Conservation (phyloP, 2,113 vertebrate genomes). For the Coptodon rendalli region DNA sequence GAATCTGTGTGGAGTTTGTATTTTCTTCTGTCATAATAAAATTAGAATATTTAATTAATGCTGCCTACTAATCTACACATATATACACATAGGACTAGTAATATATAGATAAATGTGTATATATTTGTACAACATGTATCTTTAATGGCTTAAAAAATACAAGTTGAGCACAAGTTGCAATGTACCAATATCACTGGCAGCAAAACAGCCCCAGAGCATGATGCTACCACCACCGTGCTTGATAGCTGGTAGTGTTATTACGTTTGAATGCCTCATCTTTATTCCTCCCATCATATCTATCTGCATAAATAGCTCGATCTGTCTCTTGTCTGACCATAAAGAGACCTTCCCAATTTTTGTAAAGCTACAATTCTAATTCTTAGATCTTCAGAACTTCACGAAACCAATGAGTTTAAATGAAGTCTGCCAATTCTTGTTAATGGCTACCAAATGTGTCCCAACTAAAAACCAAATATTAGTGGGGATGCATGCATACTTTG, state of each 20-base stretch:
- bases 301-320: not conserved
- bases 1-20: not conserved
- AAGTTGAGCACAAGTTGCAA: not conserved
- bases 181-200: not conserved
- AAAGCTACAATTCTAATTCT: not conserved
- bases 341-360: not conserved
- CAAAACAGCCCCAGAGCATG: not conserved
- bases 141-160: not conserved
- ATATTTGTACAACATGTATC: not conserved
- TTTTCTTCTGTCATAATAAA: not conserved
- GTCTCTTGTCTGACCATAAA: not conserved
- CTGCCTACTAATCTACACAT: not conserved
- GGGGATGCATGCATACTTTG: not conserved
- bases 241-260: not conserved
- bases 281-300: not conserved
- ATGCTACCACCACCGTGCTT: not conserved
- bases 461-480: not conserved
- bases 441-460: not conserved
- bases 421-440: not conserved
- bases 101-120: not conserved
- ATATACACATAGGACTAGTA: not conserved
- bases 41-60: not conserved
- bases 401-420: not conserved
- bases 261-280: not conserved
- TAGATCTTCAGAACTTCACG: not conserved